phyloP scores from a whole-genome alignment of 1,140 invertebrate genomes.

The Cyrtorhinus lividipennis region DNA sequence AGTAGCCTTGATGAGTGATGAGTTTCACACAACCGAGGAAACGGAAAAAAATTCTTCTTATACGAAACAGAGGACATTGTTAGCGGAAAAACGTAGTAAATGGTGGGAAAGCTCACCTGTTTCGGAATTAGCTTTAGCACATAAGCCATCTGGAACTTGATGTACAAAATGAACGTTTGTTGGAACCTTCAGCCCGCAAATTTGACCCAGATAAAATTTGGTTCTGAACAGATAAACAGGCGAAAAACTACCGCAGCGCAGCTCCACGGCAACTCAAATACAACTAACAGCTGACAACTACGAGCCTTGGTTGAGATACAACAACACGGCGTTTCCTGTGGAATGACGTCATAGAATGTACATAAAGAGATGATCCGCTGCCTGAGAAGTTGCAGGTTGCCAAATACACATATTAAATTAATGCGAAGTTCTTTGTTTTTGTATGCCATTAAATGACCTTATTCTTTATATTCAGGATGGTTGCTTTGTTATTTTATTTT shows the following conservation, averaged over 20 bases:
- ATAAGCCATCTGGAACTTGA: constrained; percentile 7
- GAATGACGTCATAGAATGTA: too few relatives aligned
- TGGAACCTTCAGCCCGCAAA: neutral
- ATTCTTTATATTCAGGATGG: too few relatives aligned
- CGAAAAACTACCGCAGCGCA: neutral
- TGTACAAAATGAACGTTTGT: neutral
- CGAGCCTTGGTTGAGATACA: too few relatives aligned
- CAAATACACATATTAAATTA: too few relatives aligned
- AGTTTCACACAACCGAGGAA: neutral
- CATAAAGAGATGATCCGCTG: too few relatives aligned
- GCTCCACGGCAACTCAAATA: too few relatives aligned
- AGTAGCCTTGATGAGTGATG: neutral
- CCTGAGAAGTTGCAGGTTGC: too few relatives aligned
- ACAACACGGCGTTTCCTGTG: too few relatives aligned
- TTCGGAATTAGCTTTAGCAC: neutral
- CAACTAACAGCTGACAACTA: too few relatives aligned
- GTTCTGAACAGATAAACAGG: neutral
- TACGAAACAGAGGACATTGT: neutral
- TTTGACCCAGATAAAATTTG: constrained; percentile 2
- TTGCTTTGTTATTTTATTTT: too few relatives aligned
- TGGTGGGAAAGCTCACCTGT: neutral
- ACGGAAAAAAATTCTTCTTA: neutral
- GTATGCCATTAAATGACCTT: too few relatives aligned
- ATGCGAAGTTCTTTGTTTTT: too few relatives aligned
- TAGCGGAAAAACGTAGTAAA: neutral